phyloP scores from a whole-genome alignment of 2,888 invertebrate genomes.

The Lasioglossum leucozonium region DNA sequence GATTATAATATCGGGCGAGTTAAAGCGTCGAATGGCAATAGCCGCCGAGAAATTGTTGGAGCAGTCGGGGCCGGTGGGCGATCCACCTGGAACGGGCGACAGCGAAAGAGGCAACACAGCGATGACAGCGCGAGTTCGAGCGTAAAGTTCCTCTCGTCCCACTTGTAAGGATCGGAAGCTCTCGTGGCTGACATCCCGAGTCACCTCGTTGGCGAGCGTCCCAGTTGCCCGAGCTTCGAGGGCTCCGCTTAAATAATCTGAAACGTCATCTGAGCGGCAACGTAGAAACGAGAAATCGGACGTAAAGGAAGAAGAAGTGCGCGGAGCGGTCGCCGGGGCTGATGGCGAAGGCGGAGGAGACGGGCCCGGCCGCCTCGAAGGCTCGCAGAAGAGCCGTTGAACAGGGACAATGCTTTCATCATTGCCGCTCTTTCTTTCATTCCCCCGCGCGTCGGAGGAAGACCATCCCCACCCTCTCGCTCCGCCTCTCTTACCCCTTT shows the following conservation, averaged over 20 bases:
- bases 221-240: slow-evolving; percentile 40
- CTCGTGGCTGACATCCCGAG: slow-evolving; percentile 31
- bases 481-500: slow-evolving; percentile 65
- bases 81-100: not conserved
- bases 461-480: slow-evolving; percentile 50
- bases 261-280: slow-evolving; percentile 61
- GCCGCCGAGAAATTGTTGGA: not conserved
- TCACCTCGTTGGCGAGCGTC: slow-evolving; percentile 27
- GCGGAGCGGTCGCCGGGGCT: slow-evolving; percentile 15
- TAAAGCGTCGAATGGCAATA: not conserved
- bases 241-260: slow-evolving; percentile 66
- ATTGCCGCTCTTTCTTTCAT: slow-evolving; percentile 84
- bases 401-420: slow-evolving; percentile 84
- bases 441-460: slow-evolving; percentile 72
- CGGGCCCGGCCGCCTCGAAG: slow-evolving; percentile 70
- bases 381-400: slow-evolving; percentile 74
- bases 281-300: slow-evolving; percentile 50
- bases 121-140: slow-evolving; percentile 10
- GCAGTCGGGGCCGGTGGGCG: not conserved
- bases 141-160: slow-evolving; percentile 36
- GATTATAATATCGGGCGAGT: not conserved
- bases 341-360: slow-evolving; percentile 62
- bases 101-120: slow-evolving; percentile 8
- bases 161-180: slow-evolving; percentile 19
- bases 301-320: slow-evolving; percentile 42